These are phyloP conservation scores for Empidonax alnorum DNA, from an alignment of 2,113 vertebrate genomes.

Conservation along the genomic window DNA sequence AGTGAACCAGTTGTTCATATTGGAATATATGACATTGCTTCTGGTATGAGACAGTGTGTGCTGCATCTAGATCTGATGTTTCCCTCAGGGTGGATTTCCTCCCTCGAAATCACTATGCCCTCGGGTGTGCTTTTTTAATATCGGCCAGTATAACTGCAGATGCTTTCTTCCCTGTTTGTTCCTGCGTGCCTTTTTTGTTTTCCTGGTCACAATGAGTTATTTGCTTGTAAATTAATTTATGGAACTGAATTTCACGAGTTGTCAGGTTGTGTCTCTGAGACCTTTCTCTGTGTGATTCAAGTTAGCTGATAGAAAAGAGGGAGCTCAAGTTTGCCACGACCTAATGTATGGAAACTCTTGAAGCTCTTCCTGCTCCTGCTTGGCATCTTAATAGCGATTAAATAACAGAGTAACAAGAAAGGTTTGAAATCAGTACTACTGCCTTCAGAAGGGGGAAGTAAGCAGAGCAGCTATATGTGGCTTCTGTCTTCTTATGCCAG, in stretches of 20 bases:
- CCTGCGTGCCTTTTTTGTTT: background rate
- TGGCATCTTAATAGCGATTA: background rate
- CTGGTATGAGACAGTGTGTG: background rate
- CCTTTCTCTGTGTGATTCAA: background rate
- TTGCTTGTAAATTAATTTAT: background rate
- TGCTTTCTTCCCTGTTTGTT: background rate
- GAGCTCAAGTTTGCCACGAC: background rate
- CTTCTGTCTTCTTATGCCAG: background rate
- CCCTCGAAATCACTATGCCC: background rate
- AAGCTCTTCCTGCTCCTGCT: background rate
- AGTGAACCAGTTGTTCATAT: background rate
- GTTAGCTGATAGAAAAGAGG: background rate
- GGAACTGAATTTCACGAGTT: background rate
- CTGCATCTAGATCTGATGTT: background rate
- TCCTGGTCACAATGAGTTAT: background rate
- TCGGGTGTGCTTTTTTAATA: background rate
- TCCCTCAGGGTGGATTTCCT: slow-evolving; percentile 4
- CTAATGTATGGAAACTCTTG: background rate
- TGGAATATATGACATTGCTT: background rate
- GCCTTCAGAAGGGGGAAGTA: background rate
- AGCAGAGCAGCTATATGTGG: background rate
- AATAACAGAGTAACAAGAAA: background rate
- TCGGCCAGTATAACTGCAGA: background rate
- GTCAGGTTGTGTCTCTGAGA: background rate
- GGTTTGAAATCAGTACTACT: background rate